Conservation (phyloP, 2,888 invertebrate genomes). For the Nebria salina region DNA sequence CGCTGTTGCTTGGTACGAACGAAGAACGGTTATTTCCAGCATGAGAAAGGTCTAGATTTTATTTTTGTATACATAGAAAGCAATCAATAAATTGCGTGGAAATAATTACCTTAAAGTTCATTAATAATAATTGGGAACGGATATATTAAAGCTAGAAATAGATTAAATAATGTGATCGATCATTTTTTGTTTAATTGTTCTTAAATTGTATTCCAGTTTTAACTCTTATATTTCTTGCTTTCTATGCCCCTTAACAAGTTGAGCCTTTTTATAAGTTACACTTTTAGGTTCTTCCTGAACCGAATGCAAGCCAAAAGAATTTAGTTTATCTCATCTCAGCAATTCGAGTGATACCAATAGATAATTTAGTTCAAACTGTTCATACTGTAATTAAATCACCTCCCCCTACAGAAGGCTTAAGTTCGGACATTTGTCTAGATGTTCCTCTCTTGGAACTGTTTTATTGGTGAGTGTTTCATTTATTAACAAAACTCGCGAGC, state of each 20-base stretch:
- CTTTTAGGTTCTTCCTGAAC: constrained; percentile 69
- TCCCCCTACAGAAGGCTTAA: constrained; percentile 70
- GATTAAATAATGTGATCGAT: too few relatives aligned
- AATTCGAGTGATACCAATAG: constrained; percentile 84
- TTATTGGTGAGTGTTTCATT: constrained; percentile 65
- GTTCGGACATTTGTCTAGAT: constrained; percentile 72
- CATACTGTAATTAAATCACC: constrained; percentile 84
- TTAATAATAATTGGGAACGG: not conserved
- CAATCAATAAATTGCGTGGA: not conserved
- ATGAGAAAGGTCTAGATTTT: constrained; percentile 60
- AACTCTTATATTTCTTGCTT: too few relatives aligned
- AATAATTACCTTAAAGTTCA: not conserved
- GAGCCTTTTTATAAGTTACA: not conserved
- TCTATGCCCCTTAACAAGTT: too few relatives aligned
- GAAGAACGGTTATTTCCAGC: constrained; percentile 65
- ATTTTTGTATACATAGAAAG: not conserved
- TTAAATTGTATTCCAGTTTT: too few relatives aligned
- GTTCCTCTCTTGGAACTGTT: constrained; percentile 85
- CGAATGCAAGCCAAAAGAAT: constrained; percentile 75
- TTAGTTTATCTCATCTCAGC: constrained; percentile 82
- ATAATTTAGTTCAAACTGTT: constrained; percentile 83
- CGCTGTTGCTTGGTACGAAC: constrained; percentile 86
- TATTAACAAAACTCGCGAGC: not conserved
- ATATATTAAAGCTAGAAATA: too few relatives aligned
- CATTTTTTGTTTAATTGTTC: too few relatives aligned